Conservation (phyloP, 2,888 invertebrate genomes). For the Poecilus cupreus region DNA sequence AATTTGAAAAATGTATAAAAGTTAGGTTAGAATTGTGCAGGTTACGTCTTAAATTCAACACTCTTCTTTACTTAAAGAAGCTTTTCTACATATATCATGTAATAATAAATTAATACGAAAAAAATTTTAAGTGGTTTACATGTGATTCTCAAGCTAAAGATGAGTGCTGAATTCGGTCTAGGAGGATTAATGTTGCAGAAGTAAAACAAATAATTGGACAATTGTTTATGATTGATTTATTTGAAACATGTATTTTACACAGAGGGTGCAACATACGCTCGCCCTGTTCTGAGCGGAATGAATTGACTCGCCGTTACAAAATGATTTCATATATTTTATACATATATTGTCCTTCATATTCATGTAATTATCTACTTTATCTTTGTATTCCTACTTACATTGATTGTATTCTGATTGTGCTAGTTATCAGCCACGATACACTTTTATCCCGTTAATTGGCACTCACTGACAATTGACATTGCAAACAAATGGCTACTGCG, state of each 20-base stretch:
- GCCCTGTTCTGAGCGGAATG: constrained; percentile 44
- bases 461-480: neutral
- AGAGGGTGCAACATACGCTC: constrained; percentile 46
- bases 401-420: constrained; percentile 55
- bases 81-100: too few species aligned
- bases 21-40: too few species aligned
- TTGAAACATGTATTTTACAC: constrained; percentile 55
- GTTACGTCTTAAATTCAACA: too few species aligned
- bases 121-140: too few species aligned
- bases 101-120: too few species aligned
- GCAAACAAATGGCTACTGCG: too few species aligned
- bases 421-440: constrained; percentile 12
- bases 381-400: constrained; percentile 41
- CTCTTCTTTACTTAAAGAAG: too few species aligned
- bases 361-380: constrained; percentile 32
- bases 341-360: constrained; percentile 54
- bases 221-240: constrained; percentile 47
- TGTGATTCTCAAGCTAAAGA: too few species aligned
- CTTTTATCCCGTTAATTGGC: neutral
- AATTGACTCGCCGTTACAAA: constrained; percentile 53
- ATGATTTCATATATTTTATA: constrained; percentile 37
- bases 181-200: neutral
- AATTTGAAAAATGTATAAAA: too few species aligned
- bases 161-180: neutral
- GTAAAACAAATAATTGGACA: constrained; percentile 28